Conservation (phyloP, 2,113 vertebrate species). For the Benitochromis conjunctus region DNA sequence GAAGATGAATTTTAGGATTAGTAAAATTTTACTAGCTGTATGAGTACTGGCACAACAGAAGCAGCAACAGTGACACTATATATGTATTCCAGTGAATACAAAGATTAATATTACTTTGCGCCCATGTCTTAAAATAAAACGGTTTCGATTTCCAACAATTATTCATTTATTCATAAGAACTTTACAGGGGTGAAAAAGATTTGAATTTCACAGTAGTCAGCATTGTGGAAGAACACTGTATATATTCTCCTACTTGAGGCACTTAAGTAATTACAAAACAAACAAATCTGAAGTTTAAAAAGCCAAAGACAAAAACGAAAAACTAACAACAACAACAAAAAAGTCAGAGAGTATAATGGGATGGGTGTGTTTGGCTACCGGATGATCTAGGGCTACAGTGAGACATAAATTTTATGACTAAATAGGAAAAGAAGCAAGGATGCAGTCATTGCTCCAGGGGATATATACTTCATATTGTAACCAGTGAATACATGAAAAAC, state of each 20-base stretch:
- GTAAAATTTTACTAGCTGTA: not conserved
- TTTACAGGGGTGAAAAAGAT: not conserved
- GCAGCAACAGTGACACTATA: not conserved
- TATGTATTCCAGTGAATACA: not conserved
- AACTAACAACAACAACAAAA: not conserved
- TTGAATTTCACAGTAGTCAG: not conserved
- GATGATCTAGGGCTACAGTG: not conserved
- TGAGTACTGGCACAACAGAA: not conserved
- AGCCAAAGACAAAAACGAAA: not conserved
- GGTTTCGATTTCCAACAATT: not conserved
- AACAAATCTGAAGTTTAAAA: not conserved
- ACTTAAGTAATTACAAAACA: not conserved
- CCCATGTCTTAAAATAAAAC: not conserved
- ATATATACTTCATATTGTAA: not conserved
- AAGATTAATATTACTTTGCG: not conserved
- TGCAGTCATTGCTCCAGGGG: constrained; percentile 1
- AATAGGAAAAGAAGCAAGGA: not conserved
- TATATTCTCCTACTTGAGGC: not conserved
- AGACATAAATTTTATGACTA: constrained; percentile 7
- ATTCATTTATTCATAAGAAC: not conserved
- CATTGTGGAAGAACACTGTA: not conserved
- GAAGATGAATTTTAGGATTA: not conserved
- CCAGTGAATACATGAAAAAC: not conserved
- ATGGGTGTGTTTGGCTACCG: not conserved
- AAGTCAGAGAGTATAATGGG: not conserved